A percentile compares a stretch with the other conserved stretches of the same genome.
These are phyloP conservation scores for Agrochola lychnidis DNA, from an alignment of 2,888 invertebrate genomes.

Conservation along the genomic window DNA sequence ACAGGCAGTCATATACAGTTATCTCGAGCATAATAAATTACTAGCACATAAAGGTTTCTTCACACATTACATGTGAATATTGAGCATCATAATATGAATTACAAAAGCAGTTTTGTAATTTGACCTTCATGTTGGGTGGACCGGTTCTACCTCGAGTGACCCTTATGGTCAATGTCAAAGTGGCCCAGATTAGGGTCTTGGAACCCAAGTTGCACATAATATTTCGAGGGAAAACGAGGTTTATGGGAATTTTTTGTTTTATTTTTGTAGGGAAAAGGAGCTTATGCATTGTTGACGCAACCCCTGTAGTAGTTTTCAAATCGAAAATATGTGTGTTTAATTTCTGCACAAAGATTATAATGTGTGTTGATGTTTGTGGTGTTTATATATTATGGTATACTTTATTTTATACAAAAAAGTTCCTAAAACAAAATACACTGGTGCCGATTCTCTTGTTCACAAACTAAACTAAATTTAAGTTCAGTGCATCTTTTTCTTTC, in stretches of 20 bases:
- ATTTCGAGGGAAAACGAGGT: neutral
- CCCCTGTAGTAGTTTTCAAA: neutral
- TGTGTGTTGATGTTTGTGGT: neutral
- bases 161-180: constrained; percentile 56
- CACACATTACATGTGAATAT: constrained; percentile 26
- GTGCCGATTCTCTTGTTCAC: too few species aligned
- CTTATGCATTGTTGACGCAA: neutral
- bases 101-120: constrained; percentile 63
- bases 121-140: constrained; percentile 56
- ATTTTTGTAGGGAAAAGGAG: neutral
- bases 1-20: neutral
- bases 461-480: too few species aligned
- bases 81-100: constrained; percentile 46
- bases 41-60: constrained; percentile 21
- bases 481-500: too few species aligned
- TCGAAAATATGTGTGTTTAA: too few species aligned
- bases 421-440: neutral
- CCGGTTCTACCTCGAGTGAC: constrained; percentile 37
- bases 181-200: constrained; percentile 44
- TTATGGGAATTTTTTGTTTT: neutral
- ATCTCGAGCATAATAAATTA: constrained; percentile 13
- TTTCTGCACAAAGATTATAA: neutral
- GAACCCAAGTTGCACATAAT: constrained; percentile 15
- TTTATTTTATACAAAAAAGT: neutral
- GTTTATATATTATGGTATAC: neutral